Evolutionary conservation across 1,140 invertebrate genomes (phyloP), one percentile per base, ranked within the genome.

Genomic region (Aphaenogaster ashmeadi): DNA sequence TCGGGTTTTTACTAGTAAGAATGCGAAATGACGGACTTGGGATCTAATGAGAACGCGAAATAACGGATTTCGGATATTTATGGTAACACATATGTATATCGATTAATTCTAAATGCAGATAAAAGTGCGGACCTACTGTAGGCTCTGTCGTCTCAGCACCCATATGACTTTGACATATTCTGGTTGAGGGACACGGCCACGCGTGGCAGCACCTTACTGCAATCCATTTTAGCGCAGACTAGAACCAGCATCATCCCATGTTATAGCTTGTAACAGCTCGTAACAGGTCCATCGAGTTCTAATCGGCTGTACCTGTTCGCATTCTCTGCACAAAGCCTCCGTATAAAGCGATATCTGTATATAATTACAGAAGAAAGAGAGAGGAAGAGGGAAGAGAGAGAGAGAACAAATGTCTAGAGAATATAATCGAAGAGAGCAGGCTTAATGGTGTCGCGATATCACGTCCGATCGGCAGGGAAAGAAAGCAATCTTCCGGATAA

Each of bases 121-220:
- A 36, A 44, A 50, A 41, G 8, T 18, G 13, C 47, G 18, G 60
- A 54, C 2, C 47, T 69, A 56, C 13, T 15, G 18, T 66, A 64
- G 44, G 11, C 44, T 79, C 27, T 69, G 47, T 67, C 78, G 38
- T 47, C 11, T 41, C n/a, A 60, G 3, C 44, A 66, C 64, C 41
- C 50, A 81, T 5, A 52, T 81, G 64, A 69, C 78, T 81, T 56
- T 56, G 64, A 81, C 64, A 69, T 69, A 69, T 56, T 81, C 64
- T 69, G 38, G 64, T 81, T 69, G 50, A 18, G 36, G 7, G 21
- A 69, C 38, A 44, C 47, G 38, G 7, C 78, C 50, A 27, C 78
- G 15, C 36, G 64, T 27, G 78, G 78, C 78, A 81, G 78, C 78
- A 81, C 78, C 13, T 67, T 81, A 52, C 50, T 54, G 8, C 47